Evolutionary conservation across 2,888 invertebrate genomes (phyloP).

Genomic region (Unio delphinus): DNA sequence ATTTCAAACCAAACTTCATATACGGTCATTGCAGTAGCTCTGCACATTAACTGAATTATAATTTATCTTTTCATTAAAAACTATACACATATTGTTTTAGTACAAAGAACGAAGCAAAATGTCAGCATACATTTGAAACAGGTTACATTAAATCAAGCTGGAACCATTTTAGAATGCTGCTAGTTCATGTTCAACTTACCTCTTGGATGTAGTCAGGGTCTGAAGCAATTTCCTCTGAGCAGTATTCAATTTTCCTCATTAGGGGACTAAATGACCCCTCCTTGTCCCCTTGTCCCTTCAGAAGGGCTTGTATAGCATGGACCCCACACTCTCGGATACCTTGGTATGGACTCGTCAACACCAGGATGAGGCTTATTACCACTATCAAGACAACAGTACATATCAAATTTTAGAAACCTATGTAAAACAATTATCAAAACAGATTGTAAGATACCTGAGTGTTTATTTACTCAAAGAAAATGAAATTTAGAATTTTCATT

Average conservation of each 20-base stretch:
- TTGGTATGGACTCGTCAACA: slow-evolving; percentile 75
- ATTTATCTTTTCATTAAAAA: too few relatives aligned
- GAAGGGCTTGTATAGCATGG: slow-evolving; percentile 72
- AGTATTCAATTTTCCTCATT: slow-evolving; percentile 40
- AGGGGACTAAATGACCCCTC: slow-evolving; percentile 26
- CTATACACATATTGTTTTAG: too few relatives aligned
- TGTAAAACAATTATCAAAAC: neutral
- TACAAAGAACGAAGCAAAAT: too few relatives aligned
- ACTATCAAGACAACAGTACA: slow-evolving; percentile 51
- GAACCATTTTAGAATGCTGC: slow-evolving; percentile 3
- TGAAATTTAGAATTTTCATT: too few relatives aligned
- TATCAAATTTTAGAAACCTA: neutral
- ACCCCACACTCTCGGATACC: slow-evolving; percentile 77
- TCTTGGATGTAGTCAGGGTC: slow-evolving; percentile 49
- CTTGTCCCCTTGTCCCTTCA: slow-evolving; percentile 2
- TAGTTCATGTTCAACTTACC: slow-evolving; percentile 25
- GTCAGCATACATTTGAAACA: too few relatives aligned
- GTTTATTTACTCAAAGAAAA: too few relatives aligned
- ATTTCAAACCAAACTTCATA: too few relatives aligned
- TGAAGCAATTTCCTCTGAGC: slow-evolving; percentile 51
- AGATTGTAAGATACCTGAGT: neutral
- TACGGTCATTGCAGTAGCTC: too few relatives aligned
- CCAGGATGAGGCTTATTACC: slow-evolving; percentile 75
- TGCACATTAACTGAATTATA: too few relatives aligned
- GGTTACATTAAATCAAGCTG: too few relatives aligned